Base-by-base conservation (phyloP, 1,140 invertebrate species). In the Acromyrmex heyeri region DNA sequence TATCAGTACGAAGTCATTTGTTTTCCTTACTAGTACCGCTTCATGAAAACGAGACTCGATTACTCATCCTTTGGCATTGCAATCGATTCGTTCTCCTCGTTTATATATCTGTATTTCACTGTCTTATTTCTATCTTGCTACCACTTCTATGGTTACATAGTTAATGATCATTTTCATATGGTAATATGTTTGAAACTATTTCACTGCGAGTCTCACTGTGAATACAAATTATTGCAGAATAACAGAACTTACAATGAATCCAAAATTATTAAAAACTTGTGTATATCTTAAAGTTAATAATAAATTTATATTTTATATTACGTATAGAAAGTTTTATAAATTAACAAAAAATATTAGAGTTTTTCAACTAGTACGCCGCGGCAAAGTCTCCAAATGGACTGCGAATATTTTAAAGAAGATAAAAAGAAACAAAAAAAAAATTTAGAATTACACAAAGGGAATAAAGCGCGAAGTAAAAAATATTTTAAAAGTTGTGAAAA, bases 1-100 rank as follows among this genome's bases (percentile, higher is more conserved):
- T 87, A 90, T 90, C 86, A 87, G 81, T 14, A 12, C 30, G 4
- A 55, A 79, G 88, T 85, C 78, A 89, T 90, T 90, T 79, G 72
- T 89, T 90, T 89, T 27, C 87, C 83, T 89, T 87, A 72, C 64
- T 65, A 64, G 75, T 27, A 18, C 12, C 8, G 24, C 27, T 62
- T 76, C 61, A 50, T 70, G 38, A 27, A 27, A 50, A 78, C 7
- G 57, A 53, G 10, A 62, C 55, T 6, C 57, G 12, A 55, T 27
- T 62, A 21, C 55, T 78, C 57, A 73, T 62, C 62, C 50, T 85
- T 59, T 76, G 57, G 30, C 73, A 24, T 48, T 27, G n/a, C n/a
- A 14, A 90, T 90, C 81, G 86, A 87, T 90, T 85, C 53, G 18
- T 77, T 14, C 14, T 10, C 0, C n/a, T 38, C 16, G 18, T 24